A percentile compares a stretch with the other conserved stretches of the same genome.
Conservation (phyloP, 2,113 vertebrate species). For the Pimephales promelas region DNA sequence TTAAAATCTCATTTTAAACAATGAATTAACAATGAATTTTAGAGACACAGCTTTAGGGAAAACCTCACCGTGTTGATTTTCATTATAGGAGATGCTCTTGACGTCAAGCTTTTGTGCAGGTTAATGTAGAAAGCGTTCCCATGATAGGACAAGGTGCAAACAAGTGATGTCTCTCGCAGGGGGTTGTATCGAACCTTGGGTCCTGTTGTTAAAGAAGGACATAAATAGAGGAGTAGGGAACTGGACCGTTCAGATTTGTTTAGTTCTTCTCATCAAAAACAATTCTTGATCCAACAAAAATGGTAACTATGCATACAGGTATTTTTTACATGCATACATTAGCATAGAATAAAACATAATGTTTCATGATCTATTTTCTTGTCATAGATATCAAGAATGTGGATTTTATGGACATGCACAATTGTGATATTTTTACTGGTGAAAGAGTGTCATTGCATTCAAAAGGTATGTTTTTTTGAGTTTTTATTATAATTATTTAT, state of each 20-base stretch:
- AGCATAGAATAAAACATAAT: neutral
- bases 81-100: conserved; percentile 46
- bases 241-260: conserved; percentile 33
- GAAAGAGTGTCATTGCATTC: conserved; percentile 57
- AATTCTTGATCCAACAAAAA: conserved; percentile 29
- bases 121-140: conserved; percentile 67
- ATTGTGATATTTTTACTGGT: conserved; percentile 63
- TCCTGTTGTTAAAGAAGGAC: conserved; percentile 57
- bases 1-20: no score
- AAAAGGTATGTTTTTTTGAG: conserved; percentile 67
- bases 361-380: neutral
- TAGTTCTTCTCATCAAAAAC: conserved; percentile 7
- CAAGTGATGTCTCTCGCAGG: conserved; percentile 52
- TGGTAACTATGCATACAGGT: conserved; percentile 51
- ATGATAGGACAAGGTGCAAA: conserved; percentile 54
- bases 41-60: conserved; percentile 20
- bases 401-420: conserved; percentile 62
- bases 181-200: conserved; percentile 67
- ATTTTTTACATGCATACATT: neutral
- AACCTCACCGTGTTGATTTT: conserved; percentile 49
- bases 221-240: conserved; percentile 62
- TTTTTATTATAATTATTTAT: neutral
- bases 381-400: conserved; percentile 58
- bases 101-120: conserved; percentile 56
- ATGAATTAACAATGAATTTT: no score